Conservation (phyloP, 2,113 vertebrate genomes). For the Symphodus melops region DNA sequence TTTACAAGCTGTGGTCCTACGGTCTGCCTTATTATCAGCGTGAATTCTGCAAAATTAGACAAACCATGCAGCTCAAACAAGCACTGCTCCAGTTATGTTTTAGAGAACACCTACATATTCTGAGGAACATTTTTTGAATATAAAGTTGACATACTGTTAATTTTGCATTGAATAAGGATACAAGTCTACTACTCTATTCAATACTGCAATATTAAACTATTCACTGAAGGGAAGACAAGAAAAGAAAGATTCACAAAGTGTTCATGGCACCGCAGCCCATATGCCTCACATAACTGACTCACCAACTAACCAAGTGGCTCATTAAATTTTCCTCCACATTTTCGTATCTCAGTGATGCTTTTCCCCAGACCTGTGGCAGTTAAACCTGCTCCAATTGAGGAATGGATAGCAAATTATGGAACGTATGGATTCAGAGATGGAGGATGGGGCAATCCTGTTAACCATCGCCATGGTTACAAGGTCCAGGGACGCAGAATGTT, state of each 20-base stretch:
- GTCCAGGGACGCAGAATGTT: conserved; percentile 21
- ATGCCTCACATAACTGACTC: conserved; percentile 12
- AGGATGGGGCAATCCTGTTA: conserved; percentile 59
- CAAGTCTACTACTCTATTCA: not conserved
- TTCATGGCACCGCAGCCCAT: not conserved
- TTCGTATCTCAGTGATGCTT: not conserved
- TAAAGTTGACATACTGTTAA: not conserved
- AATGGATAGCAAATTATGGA: conserved; percentile 17
- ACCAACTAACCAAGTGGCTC: conserved; percentile 12
- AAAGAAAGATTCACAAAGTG: not conserved
- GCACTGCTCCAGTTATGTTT: not conserved
- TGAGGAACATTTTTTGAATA: no score
- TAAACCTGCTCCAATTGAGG: conserved; percentile 2
- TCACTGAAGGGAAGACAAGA: not conserved
- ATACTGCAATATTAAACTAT: not conserved
- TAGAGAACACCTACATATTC: not conserved
- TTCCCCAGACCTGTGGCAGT: conserved; percentile 4
- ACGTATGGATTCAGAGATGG: conserved; percentile 39
- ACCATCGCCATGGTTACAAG: conserved; percentile 27
- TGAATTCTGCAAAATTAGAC: no score
- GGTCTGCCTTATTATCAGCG: no score
- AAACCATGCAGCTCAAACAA: not conserved
- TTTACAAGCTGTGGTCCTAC: no score
- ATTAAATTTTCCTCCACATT: conserved; percentile 2
- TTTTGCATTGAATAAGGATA: not conserved